Evolutionary conservation across 2,113 vertebrate species (phyloP), one percentile per base, ranked within the genome.

Genomic region (Clarias magur): DNA sequence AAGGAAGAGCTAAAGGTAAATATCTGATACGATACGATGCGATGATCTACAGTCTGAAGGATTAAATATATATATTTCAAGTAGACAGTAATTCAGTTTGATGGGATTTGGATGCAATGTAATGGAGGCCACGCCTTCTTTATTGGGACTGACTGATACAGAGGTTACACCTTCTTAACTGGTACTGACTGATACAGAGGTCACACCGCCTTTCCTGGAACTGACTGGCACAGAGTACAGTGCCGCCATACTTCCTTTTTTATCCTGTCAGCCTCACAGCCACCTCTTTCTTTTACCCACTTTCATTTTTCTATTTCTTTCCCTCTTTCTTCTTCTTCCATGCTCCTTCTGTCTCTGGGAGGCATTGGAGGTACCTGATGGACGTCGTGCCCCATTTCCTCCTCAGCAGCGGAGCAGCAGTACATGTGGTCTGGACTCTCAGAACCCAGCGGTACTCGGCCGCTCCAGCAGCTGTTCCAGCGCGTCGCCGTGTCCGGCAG

Each of bases 281-380:
- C 0, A 1, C 34, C 38, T 56, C 80, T 73, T 21, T 57, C n/a
- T 75, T 30, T 53, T 48, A 78, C 48, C 27, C 57, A 21, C 30
- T 68, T n/a, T 67, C n/a, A 30, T 9, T 0, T 19, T 65, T 34
- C n/a, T 12, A 15, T 21, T 65, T 78, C 62, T 76, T 70, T 48
- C 34, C 15, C 38, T 16, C 17, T 19, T 10, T 48, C 16, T 59
- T 57, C 8, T 27, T 17, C 1, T 79, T 70, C 65, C 4, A 25
- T 82, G 89, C 89, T 65, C 85, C 84, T 11, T n/a, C 25, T 13
- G 80, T 79, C 89, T 6, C 68, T 87, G 89, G 2, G 91, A 99
- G 98, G 97, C 97, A 2, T 86, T 99, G 94, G 98, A 99, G 68
- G 97, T 99, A 60, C 98, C 98, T 0, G 98, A 99, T 0, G 98